phyloP scores from a whole-genome alignment of 1,140 invertebrate genomes.

The Melanaphis sacchari region DNA sequence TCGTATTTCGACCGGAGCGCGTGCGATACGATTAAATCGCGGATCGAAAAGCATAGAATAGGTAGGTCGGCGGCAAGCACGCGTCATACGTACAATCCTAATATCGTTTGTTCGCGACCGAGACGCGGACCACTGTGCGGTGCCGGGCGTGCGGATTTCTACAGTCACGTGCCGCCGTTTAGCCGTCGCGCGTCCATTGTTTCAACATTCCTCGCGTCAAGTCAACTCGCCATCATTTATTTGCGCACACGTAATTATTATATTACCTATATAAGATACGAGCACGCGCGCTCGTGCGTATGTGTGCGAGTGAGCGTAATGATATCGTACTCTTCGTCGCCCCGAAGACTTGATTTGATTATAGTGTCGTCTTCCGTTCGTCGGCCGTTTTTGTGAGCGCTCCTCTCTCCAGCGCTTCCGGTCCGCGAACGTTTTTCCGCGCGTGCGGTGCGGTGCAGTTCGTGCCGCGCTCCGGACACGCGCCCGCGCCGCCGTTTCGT shows the following conservation, averaged over 20 bases:
- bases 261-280: too few relatives aligned
- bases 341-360: not conserved
- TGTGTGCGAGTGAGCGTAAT: not conserved
- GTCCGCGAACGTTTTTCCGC: not conserved
- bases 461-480: not conserved
- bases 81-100: not conserved
- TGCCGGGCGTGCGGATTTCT: not conserved
- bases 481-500: not conserved
- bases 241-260: too few relatives aligned
- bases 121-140: not conserved
- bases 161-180: not conserved
- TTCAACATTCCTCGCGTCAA: not conserved
- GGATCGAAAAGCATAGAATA: not conserved
- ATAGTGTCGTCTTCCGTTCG: not conserved
- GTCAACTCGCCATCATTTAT: too few relatives aligned
- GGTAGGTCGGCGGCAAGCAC: too few relatives aligned
- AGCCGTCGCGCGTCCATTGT: not conserved
- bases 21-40: not conserved
- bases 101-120: not conserved
- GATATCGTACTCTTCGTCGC: not conserved
- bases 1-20: too few relatives aligned
- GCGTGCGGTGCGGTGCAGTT: not conserved
- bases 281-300: too few relatives aligned
- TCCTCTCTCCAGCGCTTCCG: not conserved
- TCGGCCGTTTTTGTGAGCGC: not conserved